phyloP scores from a whole-genome alignment of 2,888 invertebrate genomes.

The Nomada ferruginata region DNA sequence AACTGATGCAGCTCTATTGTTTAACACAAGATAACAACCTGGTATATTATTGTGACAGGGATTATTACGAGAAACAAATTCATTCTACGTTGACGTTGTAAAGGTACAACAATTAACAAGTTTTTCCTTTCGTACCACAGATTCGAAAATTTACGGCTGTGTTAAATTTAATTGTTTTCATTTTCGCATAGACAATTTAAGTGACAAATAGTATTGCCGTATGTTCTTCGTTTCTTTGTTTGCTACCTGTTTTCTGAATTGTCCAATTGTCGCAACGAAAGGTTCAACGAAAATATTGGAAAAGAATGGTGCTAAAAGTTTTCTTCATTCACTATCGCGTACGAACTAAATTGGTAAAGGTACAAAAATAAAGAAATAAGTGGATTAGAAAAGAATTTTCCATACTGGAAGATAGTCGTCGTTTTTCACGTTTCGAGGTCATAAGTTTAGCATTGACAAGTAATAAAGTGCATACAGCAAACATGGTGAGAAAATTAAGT shows the following conservation, averaged over 20 bases:
- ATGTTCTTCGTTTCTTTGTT: neutral
- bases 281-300: neutral
- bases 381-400: too few species aligned
- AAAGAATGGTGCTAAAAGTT: neutral
- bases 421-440: neutral
- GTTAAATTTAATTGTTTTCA: neutral
- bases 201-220: neutral
- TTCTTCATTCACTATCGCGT: neutral
- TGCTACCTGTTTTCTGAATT: neutral
- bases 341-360: neutral
- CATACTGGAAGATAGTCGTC: neutral
- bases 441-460: conserved; percentile 16
- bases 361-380: too few species aligned
- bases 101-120: conserved; percentile 6
- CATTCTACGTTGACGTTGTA: neutral
- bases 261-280: neutral
- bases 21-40: conserved; percentile 7
- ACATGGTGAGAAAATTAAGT: conserved; percentile 35
- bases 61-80: neutral
- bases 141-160: neutral
- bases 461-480: conserved; percentile 33
- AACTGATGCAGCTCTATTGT: conserved; percentile 3
- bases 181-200: neutral
- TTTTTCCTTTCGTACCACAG: neutral
- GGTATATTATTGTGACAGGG: neutral